Percentiles rank a stretch among this genome's conserved stretches.
These are phyloP conservation scores for Alfaro cultratus DNA, from an alignment of 2,797 vertebrate species.

Conservation along the genomic window DNA sequence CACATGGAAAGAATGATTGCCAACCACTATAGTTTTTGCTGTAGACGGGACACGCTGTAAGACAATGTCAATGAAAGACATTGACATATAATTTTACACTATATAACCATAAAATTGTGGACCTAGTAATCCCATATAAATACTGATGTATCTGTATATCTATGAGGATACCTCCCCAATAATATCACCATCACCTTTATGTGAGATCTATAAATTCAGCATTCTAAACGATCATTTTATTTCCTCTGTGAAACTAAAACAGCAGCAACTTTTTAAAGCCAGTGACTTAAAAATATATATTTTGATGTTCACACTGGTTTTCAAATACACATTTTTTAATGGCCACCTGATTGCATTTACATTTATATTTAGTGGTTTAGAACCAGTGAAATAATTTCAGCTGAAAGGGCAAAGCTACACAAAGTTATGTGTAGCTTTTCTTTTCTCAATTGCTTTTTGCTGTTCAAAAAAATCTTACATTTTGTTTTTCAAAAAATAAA, in stretches of 20 bases:
- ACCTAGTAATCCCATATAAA: background rate
- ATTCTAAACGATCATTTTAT: background rate
- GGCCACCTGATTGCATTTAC: background rate
- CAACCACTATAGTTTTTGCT: background rate
- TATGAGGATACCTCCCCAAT: background rate
- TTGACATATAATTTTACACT: slow-evolving; percentile 11
- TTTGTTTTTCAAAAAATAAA: background rate
- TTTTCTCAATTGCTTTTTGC: no score
- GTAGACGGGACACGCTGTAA: background rate
- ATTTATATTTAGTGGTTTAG: background rate
- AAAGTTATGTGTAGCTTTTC: background rate
- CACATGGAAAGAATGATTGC: slow-evolving; percentile 10
- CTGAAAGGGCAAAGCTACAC: background rate
- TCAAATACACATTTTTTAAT: accelerated
- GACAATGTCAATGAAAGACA: no score
- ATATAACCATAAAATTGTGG: slow-evolving; percentile 40
- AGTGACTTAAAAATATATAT: background rate
- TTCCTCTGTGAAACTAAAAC: background rate
- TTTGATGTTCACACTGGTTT: background rate
- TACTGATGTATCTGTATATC: background rate
- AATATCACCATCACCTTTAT: background rate
- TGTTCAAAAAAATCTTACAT: background rate
- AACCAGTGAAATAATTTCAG: background rate
- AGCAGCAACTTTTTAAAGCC: background rate
- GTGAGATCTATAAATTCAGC: background rate